Evolutionary conservation across 2,797 vertebrate species (phyloP).

Genomic region (Micrastur ruficollis): DNA sequence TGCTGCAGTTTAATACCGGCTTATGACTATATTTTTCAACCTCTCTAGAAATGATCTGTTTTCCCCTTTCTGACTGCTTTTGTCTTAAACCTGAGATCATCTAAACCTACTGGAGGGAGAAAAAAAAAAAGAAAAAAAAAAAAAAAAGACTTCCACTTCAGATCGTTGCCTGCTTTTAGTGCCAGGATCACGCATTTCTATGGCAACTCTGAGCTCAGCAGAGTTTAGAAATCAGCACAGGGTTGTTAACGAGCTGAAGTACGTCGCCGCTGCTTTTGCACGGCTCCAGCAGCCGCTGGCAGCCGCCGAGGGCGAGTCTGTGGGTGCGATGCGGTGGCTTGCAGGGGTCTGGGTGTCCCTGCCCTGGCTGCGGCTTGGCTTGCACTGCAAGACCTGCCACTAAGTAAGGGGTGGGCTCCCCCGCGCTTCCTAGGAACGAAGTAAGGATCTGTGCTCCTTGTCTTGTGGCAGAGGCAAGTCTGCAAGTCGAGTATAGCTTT

Average conservation of each 20-base stretch:
- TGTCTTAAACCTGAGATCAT: constrained; percentile 39
- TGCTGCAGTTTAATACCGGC: constrained; percentile 46
- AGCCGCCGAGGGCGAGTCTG: not conserved
- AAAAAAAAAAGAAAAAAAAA: not conserved
- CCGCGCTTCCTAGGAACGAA: not conserved
- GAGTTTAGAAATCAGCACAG: constrained; percentile 53
- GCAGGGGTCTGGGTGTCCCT: not conserved
- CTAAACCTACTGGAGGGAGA: constrained; percentile 33
- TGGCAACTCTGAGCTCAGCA: constrained; percentile 72
- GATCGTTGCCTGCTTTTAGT: constrained; percentile 62
- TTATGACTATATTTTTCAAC: constrained; percentile 2
- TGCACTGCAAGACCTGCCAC: not conserved
- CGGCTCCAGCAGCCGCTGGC: constrained; percentile 18
- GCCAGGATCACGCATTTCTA: constrained; percentile 66
- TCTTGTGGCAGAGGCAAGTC: not conserved
- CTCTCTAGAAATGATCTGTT: constrained; percentile 1
- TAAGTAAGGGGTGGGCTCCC: not conserved
- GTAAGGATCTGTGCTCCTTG: not conserved
- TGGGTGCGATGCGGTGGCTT: not conserved
- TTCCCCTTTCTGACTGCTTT: constrained; percentile 47
- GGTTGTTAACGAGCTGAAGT: constrained; percentile 53
- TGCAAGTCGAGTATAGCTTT: not conserved
- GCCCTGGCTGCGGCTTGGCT: not conserved
- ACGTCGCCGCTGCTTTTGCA: constrained; percentile 25
- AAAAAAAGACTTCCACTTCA: not conserved